Percentiles rank a stretch among this genome's conserved stretches.
Evolutionary conservation across 1,140 invertebrate genomes (phyloP).

Genomic region (Argopecten irradians): DNA sequence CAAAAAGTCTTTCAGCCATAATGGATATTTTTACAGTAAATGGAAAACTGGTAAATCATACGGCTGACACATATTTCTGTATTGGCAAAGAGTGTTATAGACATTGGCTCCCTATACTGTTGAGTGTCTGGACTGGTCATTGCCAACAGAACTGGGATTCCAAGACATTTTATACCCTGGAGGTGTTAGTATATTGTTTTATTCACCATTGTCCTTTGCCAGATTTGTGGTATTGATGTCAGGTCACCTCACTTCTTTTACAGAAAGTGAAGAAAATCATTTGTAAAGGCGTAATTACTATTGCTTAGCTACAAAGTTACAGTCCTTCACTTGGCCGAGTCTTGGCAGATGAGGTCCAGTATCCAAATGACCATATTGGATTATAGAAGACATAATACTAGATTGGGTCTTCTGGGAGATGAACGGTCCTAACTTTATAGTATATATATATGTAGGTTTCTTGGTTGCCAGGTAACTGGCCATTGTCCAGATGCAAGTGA

Average conservation of each 20-base stretch:
- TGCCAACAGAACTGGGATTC: background rate
- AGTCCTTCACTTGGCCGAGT: background rate
- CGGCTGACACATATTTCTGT: too few species aligned
- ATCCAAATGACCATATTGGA: conserved; percentile 7
- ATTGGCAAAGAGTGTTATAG: too few species aligned
- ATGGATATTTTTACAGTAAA: too few species aligned
- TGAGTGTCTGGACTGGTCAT: too few species aligned
- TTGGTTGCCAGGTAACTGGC: conserved; percentile 9
- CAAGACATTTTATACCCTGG: background rate
- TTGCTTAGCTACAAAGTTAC: background rate
- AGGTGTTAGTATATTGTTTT: background rate
- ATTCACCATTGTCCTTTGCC: background rate
- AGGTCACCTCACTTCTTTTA: background rate
- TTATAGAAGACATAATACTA: conserved; percentile 3
- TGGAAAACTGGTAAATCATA: too few species aligned
- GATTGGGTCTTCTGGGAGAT: background rate
- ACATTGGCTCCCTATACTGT: too few species aligned
- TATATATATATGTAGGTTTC: background rate
- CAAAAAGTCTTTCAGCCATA: too few species aligned
- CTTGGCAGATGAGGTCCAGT: background rate
- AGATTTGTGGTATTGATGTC: background rate
- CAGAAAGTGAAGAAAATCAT: background rate
- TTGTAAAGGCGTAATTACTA: background rate
- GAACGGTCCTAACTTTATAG: background rate
- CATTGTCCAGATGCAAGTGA: background rate